Evolutionary conservation across 2,797 vertebrate species (phyloP), one percentile per base, ranked within the genome.

Genomic region (Alectoris magna): DNA sequence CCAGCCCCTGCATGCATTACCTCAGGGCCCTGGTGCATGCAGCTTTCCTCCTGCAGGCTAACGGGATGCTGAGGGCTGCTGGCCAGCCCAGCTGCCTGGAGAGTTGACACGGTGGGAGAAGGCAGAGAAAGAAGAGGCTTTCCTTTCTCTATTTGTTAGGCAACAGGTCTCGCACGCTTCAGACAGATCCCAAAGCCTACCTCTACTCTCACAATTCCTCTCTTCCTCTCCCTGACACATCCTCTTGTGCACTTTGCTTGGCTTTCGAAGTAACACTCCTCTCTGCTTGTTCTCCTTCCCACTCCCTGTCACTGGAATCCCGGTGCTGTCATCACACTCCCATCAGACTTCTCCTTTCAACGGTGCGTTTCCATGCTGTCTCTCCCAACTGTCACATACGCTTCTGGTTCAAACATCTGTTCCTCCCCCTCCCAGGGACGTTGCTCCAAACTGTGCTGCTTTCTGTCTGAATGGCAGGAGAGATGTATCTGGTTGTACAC

Each of bases 391-490:
- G 95, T 96, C 94, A 96, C 95, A 95, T 22, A 95, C 43, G 64
- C 95, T 96, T 96, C 94, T 93, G 84, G 95, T 96, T 96, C 92
- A 87, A 96, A 96, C 93, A 96, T 96, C 93, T 96, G 95, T 95
- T 94, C 94, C 92, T 95, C 87, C 89, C 67, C 89, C 95, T 95
- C 84, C 84, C 90, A 80, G 84, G 86, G 90, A 95, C 93, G 77
- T 77, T 76, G 87, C 94, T 93, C 95, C 96, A 86, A 95, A 95
- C 89, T 58, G 74, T 60, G 81, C 86, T 94, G 91, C 83, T 92
- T 88, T 95, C 91, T 79, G 74, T 92, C 91, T 96, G 92, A 94
- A 79, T 48, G 89, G 93, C 85, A 92, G 80, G 44, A 73, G 89
- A 66, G 87, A 81, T 23, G 16, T 63, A 23, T 89, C 69, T 72